Evolutionary conservation across 1,140 invertebrate genomes (phyloP), one percentile per base, ranked within the genome.

Genomic region (Lepidurus packardi): DNA sequence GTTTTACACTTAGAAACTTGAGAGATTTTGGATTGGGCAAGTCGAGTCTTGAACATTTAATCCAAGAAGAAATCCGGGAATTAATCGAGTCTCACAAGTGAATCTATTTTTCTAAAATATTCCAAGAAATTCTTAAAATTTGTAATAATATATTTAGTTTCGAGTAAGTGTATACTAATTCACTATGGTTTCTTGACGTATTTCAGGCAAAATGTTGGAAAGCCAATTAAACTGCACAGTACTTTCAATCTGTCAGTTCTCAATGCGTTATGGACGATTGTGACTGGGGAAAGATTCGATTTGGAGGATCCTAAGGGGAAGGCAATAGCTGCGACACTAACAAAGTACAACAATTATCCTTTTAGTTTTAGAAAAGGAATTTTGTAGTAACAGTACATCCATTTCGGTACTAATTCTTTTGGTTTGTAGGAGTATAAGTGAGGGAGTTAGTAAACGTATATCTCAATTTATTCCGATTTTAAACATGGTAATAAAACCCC

Each of bases 21-120:
- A 47, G 79, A 16, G 81, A 82, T 41, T 79, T 82, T n/a, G 81
- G 81, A 7, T 80, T 80, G 34, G 81, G 81, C 5, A 79, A 74
- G 78, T 79, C 74, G 11, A 76, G 78, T 8, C 81, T 81, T 47
- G 81, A 82, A 75, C 73, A n/a, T 0, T 34, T 80, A 9, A 79
- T 81, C 41, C 77, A 76, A 16, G 81, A 81, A 34, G 81, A 82
- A 77, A 73, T 80, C 41, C 21, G 8, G 0, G 81, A 82, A 11
- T 43, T 82, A 6, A 43, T 78, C 1, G 77, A 76, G 11, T 34
- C 65, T 21, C 74, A 81, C 1, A 73, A 74, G 41, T 76, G 11
- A 41, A 42, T 10, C 6, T 47, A 7, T 16, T 47, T 47, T 47
- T 10, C 10, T 47, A 10, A 47, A 47, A 47, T 10, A 10, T 47